Percentiles rank a stretch among this genome's conserved stretches.
Evolutionary conservation across 2,113 vertebrate genomes (phyloP).

Genomic region (Typhlomys cinereus): DNA sequence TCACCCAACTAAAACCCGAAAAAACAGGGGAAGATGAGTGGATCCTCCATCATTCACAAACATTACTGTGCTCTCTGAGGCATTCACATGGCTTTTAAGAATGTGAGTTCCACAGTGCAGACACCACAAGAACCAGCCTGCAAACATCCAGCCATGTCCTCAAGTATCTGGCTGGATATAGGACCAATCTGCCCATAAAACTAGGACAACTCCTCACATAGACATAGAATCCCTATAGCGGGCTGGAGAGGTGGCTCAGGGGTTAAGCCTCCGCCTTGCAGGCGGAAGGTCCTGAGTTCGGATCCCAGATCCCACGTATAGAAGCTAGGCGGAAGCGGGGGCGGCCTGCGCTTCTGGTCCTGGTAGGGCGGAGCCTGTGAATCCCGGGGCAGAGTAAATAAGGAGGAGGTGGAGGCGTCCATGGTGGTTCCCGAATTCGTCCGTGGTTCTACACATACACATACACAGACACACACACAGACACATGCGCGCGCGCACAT

Average conservation of each 20-base stretch:
- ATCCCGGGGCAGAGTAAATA: too few relatives aligned
- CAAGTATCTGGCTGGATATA: background rate
- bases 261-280: too few relatives aligned
- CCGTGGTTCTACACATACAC: background rate
- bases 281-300: too few relatives aligned
- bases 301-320: too few relatives aligned
- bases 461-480: background rate
- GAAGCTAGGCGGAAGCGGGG: too few relatives aligned
- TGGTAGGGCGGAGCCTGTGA: too few relatives aligned
- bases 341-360: too few relatives aligned
- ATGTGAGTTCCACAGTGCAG: background rate
- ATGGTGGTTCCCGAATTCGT: background rate
- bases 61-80: background rate
- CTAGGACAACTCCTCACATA: background rate
- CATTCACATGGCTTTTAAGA: background rate
- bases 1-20: background rate
- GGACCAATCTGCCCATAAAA: slow-evolving; percentile 10
- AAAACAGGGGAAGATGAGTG: background rate
- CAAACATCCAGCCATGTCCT: background rate
- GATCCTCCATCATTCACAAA: background rate
- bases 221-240: too few relatives aligned
- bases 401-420: too few relatives aligned
- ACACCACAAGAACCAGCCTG: background rate
- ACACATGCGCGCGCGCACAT: background rate
- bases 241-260: too few relatives aligned